Conservation (phyloP, 2,113 vertebrate species). For the Aegotheles bennettii region DNA sequence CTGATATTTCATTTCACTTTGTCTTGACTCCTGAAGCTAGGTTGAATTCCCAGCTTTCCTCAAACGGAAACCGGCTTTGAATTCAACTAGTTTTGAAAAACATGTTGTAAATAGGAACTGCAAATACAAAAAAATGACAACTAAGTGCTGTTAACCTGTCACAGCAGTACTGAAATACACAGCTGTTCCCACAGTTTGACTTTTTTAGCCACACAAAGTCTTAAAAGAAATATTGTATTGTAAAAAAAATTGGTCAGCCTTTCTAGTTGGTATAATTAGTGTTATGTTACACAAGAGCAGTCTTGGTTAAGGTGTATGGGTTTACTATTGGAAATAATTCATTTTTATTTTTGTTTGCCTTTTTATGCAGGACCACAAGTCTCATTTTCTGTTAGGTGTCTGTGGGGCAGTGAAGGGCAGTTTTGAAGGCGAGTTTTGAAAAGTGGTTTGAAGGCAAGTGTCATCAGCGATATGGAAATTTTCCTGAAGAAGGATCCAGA, state of each 20-base stretch:
- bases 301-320: neutral
- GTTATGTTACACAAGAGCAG: neutral
- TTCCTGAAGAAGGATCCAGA: neutral
- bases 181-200: neutral
- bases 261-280: neutral
- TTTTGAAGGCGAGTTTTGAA: neutral
- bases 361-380: neutral
- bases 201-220: neutral
- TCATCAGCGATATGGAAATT: neutral
- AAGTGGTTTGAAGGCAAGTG: neutral
- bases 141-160: neutral
- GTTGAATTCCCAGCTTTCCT: neutral
- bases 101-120: neutral
- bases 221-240: neutral
- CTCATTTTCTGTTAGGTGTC: neutral
- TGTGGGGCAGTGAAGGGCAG: neutral
- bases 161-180: neutral
- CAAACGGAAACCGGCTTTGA: neutral
- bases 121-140: neutral
- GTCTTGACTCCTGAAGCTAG: neutral
- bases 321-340: neutral
- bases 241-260: neutral
- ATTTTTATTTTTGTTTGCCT: neutral
- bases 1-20: neutral
- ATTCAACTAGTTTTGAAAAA: neutral